Percentiles rank a stretch among this genome's conserved stretches.
Evolutionary conservation across 2,113 vertebrate genomes (phyloP).

Genomic region (Colinus virginianus): DNA sequence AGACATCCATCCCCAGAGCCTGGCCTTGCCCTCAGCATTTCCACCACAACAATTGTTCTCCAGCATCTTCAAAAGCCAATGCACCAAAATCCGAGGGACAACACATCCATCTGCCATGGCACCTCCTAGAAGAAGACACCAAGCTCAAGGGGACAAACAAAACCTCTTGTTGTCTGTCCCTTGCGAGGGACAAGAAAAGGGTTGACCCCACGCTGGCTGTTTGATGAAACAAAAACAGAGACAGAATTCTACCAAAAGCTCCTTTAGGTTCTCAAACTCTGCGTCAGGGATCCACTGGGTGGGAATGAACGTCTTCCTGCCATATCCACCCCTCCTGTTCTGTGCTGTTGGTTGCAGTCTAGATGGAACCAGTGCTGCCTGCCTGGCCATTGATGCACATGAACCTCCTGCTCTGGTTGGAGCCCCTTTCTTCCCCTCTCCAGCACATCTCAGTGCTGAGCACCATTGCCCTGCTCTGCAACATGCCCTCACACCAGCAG

Average conservation of each 20-base stretch:
- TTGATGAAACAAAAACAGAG: accelerated
- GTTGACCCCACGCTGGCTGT: accelerated
- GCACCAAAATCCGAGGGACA: accelerated
- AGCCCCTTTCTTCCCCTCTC: not conserved
- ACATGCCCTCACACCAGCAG: not conserved
- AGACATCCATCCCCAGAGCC: not conserved
- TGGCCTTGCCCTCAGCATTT: not conserved
- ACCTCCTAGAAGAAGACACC: not conserved
- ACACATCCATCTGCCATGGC: accelerated
- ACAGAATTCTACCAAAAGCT: not conserved
- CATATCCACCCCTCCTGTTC: not conserved
- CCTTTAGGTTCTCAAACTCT: accelerated
- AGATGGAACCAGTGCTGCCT: not conserved
- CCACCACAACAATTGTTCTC: not conserved
- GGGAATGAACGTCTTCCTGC: not conserved
- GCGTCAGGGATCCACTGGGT: not conserved
- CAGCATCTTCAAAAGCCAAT: not conserved
- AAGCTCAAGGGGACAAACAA: accelerated
- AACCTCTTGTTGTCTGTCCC: not conserved
- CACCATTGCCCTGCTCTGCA: not conserved
- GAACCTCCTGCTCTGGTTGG: not conserved
- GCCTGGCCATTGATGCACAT: accelerated
- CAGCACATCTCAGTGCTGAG: not conserved
- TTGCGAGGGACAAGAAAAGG: not conserved
- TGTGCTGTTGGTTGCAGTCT: not conserved